A percentile compares a stretch with the other conserved stretches of the same genome.
phyloP scores from a whole-genome alignment of 2,888 invertebrate genomes.

The Vannuccia rotundouncinata region DNA sequence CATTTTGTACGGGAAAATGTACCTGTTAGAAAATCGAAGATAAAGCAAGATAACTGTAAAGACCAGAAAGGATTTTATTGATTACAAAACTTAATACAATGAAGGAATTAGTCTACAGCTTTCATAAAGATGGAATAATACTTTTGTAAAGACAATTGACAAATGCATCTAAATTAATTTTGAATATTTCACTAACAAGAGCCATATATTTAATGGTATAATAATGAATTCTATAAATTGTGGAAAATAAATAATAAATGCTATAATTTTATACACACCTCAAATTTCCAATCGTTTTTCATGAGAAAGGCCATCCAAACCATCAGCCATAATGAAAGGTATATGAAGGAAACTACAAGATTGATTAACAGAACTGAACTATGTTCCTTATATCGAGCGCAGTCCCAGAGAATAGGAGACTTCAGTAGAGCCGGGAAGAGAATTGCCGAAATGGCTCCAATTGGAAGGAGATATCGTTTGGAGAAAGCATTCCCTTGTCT shows the following conservation, averaged over 20 bases:
- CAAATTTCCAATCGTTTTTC: constrained; percentile 12
- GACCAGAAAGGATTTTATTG: too few relatives aligned
- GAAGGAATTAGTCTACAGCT: too few relatives aligned
- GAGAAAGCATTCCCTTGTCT: background rate
- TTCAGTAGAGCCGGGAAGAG: background rate
- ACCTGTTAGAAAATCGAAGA: background rate
- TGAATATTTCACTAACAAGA: background rate
- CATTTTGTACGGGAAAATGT: background rate
- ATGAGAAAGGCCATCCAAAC: constrained; percentile 8
- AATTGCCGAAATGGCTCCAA: background rate
- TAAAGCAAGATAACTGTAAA: background rate
- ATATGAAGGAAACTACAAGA: background rate
- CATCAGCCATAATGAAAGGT: background rate
- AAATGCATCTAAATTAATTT: too few relatives aligned
- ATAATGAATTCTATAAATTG: background rate
- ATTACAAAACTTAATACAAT: too few relatives aligned
- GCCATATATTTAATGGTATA: background rate
- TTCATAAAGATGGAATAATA: too few relatives aligned
- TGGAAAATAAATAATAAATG: background rate
- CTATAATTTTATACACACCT: background rate
- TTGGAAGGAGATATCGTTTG: background rate
- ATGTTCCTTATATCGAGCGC: background rate
- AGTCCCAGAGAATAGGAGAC: background rate
- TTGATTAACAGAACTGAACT: background rate
- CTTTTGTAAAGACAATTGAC: too few relatives aligned